These are phyloP conservation scores for Cosmopolites sordidus DNA, from an alignment of 2,888 invertebrate species.

Conservation along the genomic window DNA sequence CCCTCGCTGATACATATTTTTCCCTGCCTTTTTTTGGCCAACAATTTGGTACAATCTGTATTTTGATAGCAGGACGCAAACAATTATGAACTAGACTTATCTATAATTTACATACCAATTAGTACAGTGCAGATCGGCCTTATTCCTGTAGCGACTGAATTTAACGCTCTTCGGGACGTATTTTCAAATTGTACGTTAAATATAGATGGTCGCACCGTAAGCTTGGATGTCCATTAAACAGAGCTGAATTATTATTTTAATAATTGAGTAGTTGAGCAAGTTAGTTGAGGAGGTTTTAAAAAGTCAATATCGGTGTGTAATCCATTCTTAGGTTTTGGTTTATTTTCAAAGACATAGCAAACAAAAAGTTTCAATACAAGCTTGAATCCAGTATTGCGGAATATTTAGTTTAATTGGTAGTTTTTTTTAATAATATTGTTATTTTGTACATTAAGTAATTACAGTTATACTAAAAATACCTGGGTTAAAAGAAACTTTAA, in stretches of 20 bases:
- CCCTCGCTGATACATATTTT: background rate
- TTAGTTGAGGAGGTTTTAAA: too few relatives aligned
- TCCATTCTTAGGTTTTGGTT: too few relatives aligned
- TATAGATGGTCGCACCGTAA: background rate
- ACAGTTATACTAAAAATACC: too few relatives aligned
- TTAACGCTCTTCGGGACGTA: background rate
- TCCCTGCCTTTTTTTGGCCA: background rate
- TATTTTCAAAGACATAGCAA: too few relatives aligned
- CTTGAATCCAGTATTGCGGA: too few relatives aligned
- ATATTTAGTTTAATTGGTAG: too few relatives aligned
- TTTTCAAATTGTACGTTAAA: slow-evolving; percentile 1
- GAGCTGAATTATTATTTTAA: background rate
- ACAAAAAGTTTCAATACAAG: too few relatives aligned
- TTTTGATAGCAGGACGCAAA: slow-evolving; percentile 6
- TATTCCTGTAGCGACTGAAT: slow-evolving; percentile 5
- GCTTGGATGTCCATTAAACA: background rate
- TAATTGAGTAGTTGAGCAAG: too few relatives aligned
- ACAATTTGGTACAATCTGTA: slow-evolving; percentile 4
- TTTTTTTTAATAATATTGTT: too few relatives aligned
- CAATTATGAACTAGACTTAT: slow-evolving; percentile 14
- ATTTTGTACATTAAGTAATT: too few relatives aligned
- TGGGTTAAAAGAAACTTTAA: too few relatives aligned
- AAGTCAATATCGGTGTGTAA: too few relatives aligned
- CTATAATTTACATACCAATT: slow-evolving; percentile 21
- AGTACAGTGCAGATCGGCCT: slow-evolving; percentile 9